Evolutionary conservation across 2,888 invertebrate species (phyloP).

Genomic region (Pollenia amentaria): DNA sequence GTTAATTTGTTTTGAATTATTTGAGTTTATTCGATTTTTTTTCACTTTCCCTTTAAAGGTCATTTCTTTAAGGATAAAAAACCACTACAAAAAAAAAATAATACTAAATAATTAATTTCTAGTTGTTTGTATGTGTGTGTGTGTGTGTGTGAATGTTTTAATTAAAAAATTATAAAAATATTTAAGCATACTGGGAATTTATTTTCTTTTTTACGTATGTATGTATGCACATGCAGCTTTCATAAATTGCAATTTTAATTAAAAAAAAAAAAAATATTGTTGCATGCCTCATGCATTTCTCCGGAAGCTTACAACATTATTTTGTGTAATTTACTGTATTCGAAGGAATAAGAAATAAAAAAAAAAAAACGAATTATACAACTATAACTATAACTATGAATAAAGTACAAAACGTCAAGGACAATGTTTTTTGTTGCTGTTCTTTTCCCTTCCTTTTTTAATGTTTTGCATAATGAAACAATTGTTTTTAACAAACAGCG

Average conservation of each 20-base stretch:
- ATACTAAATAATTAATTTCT: neutral
- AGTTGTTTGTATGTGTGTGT: neutral
- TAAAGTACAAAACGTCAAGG: slow-evolving; percentile 51
- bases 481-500: slow-evolving; percentile 24
- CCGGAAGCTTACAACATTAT: slow-evolving; percentile 61
- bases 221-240: slow-evolving; percentile 27
- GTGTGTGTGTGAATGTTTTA: neutral
- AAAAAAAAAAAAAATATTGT: slow-evolving; percentile 40
- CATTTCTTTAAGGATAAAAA: slow-evolving; percentile 26
- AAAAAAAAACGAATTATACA: slow-evolving; percentile 4
- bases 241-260: slow-evolving; percentile 57
- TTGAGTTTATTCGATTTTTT: neutral
- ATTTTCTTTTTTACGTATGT: neutral
- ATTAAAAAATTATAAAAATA: neutral
- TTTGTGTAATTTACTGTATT: slow-evolving; percentile 60
- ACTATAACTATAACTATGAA: neutral
- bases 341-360: slow-evolving; percentile 3
- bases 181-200: neutral
- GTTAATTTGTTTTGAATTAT: slow-evolving; percentile 49
- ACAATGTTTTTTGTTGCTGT: slow-evolving; percentile 5
- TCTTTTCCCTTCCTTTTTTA: neutral
- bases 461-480: slow-evolving; percentile 54
- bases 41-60: slow-evolving; percentile 36
- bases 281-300: slow-evolving; percentile 72
- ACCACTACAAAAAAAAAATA: neutral